Percentiles rank a stretch among this genome's conserved stretches.
Evolutionary conservation across 2,888 invertebrate genomes (phyloP).

Genomic region (Leptura quadrifasciata): DNA sequence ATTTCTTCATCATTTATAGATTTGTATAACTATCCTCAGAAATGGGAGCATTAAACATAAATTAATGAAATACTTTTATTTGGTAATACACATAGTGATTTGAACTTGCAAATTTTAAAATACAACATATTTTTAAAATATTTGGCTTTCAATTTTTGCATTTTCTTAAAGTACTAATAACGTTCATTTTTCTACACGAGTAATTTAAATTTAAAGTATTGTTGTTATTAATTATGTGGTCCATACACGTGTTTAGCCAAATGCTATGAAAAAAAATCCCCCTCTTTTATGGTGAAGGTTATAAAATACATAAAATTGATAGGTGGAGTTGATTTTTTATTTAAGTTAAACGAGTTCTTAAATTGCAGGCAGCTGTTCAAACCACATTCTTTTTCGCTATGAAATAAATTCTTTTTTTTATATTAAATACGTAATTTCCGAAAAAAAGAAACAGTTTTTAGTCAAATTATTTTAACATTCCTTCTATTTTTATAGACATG

Average conservation of each 20-base stretch:
- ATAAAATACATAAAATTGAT: neutral
- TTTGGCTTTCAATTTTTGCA: neutral
- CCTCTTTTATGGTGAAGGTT: neutral
- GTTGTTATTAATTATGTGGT: neutral
- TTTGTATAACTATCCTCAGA: too few species aligned
- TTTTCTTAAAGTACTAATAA: too few species aligned
- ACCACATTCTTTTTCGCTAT: slow-evolving; percentile 7
- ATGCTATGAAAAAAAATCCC: neutral
- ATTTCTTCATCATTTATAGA: too few species aligned
- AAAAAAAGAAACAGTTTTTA: slow-evolving; percentile 2
- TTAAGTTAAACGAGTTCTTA: neutral
- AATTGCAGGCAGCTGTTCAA: neutral
- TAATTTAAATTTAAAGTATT: neutral
- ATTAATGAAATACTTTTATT: too few species aligned
- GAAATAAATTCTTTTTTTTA: slow-evolving; percentile 5
- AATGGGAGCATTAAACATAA: too few species aligned
- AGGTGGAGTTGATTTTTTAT: neutral
- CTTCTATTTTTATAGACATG: neutral
- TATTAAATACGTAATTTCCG: neutral
- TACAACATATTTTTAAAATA: too few species aligned
- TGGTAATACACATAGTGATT: neutral
- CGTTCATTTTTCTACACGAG: neutral
- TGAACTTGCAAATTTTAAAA: too few species aligned
- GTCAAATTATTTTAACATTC: neutral
- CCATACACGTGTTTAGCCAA: neutral